These are phyloP conservation scores for Caenorhabditis japonica DNA, from an alignment of 2,888 invertebrate genomes.

Conservation along the genomic window DNA sequence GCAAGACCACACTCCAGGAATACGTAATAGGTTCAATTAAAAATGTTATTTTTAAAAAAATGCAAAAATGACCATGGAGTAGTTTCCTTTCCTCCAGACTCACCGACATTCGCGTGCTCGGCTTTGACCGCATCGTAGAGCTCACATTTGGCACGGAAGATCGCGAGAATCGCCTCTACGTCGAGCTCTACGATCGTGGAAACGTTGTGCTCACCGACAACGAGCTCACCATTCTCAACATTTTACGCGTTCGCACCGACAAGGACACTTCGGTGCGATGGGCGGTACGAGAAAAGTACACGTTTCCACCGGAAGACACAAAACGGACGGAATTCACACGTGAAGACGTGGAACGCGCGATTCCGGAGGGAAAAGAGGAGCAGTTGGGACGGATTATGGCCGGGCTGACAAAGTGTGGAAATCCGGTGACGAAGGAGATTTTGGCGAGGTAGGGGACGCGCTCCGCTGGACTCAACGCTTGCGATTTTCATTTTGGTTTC, in stretches of 20 bases:
- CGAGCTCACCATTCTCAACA: slow-evolving; percentile 86
- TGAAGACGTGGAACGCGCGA: slow-evolving; percentile 8
- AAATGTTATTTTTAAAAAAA: too few species aligned
- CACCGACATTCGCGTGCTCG: slow-evolving; percentile 83
- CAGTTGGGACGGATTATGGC: slow-evolving; percentile 39
- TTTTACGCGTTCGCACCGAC: slow-evolving; percentile 80
- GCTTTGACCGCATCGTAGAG: slow-evolving; percentile 94
- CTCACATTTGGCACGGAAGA: slow-evolving; percentile 93
- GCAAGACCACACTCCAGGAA: too few species aligned
- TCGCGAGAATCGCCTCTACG: slow-evolving; percentile 92
- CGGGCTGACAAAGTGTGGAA: slow-evolving; percentile 46
- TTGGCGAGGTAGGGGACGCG: too few species aligned
- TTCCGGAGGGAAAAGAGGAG: slow-evolving; percentile 47
- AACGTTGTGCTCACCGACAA: slow-evolving; percentile 94
- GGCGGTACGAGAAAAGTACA: slow-evolving; percentile 91
- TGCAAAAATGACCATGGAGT: background rate
- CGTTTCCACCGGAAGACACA: slow-evolving; percentile 6
- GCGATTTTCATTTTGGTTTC: too few species aligned
- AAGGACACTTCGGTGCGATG: slow-evolving; percentile 88
- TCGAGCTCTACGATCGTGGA: slow-evolving; percentile 91
- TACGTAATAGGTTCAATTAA: too few species aligned
- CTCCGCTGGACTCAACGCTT: too few species aligned
- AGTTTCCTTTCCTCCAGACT: slow-evolving; percentile 28
- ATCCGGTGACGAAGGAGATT: slow-evolving; percentile 52
- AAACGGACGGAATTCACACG: slow-evolving; percentile 1